Percentiles rank a stretch among this genome's conserved stretches.
Evolutionary conservation across 2,797 vertebrate genomes (phyloP).

Genomic region (Poeciliopsis presidionis): DNA sequence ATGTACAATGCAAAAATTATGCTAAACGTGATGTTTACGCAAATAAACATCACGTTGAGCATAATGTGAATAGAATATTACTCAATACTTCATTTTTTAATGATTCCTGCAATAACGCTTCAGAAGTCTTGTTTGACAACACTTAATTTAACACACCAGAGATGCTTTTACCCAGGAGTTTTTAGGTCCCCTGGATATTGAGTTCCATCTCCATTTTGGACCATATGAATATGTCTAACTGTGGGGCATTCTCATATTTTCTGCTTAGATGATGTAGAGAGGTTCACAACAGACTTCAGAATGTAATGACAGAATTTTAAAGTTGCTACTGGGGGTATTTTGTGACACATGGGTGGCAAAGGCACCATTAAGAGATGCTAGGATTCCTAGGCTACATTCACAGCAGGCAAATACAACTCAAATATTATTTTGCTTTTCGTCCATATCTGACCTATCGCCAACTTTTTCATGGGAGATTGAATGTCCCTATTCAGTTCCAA

Average conservation of each 20-base stretch:
- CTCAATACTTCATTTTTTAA: not conserved
- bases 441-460: not conserved
- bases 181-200: not conserved
- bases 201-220: not conserved
- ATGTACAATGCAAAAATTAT: too few relatives aligned
- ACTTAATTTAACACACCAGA: not conserved
- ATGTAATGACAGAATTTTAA: not conserved
- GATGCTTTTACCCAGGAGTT: not conserved
- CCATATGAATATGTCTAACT: not conserved
- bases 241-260: not conserved
- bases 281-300: not conserved
- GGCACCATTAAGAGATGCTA: not conserved
- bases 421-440: not conserved
- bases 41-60: too few relatives aligned
- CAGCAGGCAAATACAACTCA: not conserved
- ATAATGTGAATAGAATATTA: not conserved
- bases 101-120: conserved; percentile 38
- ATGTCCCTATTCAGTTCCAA: too few relatives aligned
- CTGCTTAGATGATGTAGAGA: not conserved
- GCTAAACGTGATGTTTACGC: too few relatives aligned
- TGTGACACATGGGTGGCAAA: not conserved
- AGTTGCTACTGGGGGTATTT: not conserved
- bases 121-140: not conserved
- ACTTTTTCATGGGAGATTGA: not conserved
- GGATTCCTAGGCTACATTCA: not conserved